Conservation (phyloP, 2,888 invertebrate genomes). For the Euphydryas editha region DNA sequence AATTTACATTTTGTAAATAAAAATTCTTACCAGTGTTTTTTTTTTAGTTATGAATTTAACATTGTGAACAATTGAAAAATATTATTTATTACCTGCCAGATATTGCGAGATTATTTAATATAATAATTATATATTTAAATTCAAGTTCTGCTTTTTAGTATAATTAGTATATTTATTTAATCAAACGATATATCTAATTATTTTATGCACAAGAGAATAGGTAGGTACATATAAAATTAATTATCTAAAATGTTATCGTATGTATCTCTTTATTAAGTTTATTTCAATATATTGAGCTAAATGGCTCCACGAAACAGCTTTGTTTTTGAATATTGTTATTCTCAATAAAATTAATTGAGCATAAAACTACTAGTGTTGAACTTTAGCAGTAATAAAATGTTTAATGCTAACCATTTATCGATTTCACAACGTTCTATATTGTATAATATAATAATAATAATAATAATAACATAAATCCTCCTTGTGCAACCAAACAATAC, state of each 20-base stretch:
- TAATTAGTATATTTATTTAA: too few relatives aligned
- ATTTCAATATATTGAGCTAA: constrained; percentile 7
- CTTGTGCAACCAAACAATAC: background rate
- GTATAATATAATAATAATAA: background rate
- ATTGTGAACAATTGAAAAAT: too few relatives aligned
- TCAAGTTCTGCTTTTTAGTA: too few relatives aligned
- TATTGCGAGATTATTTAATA: too few relatives aligned
- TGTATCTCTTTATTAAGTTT: background rate
- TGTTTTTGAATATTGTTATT: constrained; percentile 36
- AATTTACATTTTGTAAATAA: background rate
- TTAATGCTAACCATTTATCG: constrained; percentile 41
- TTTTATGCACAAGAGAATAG: background rate
- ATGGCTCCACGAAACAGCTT: constrained; percentile 11
- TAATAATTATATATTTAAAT: too few relatives aligned
- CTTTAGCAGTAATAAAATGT: constrained; percentile 32
- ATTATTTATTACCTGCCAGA: too few relatives aligned
- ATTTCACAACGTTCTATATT: constrained; percentile 23
- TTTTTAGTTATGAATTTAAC: too few relatives aligned
- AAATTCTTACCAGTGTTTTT: background rate
- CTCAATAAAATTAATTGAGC: constrained; percentile 35
- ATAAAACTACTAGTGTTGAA: constrained; percentile 21
- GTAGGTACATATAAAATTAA: background rate
- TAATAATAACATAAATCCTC: background rate
- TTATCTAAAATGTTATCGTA: background rate
- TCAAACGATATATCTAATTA: background rate